phyloP scores from a whole-genome alignment of 1,140 invertebrate genomes.

The Nylanderia fulva region DNA sequence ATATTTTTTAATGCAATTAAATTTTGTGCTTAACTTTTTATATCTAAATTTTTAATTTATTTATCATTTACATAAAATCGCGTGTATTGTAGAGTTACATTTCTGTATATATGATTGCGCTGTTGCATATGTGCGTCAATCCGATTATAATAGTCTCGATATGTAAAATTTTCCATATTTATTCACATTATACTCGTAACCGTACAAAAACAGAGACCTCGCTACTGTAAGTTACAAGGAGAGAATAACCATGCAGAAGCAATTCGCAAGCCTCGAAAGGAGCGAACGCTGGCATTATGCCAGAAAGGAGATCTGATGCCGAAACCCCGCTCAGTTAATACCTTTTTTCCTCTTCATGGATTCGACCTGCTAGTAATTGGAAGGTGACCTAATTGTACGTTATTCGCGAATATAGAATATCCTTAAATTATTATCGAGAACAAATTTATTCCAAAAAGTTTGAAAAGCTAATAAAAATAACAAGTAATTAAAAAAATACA shows the following conservation, averaged over 20 bases:
- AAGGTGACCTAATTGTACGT: constrained; percentile 45
- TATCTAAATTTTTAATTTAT: not conserved
- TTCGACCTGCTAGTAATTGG: constrained; percentile 40
- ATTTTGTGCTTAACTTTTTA: not conserved
- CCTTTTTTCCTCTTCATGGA: constrained; percentile 10
- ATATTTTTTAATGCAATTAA: not conserved
- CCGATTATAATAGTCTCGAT: constrained; percentile 33
- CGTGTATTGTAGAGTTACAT: not conserved
- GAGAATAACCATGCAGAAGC: constrained; percentile 5
- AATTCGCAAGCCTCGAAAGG: constrained; percentile 23
- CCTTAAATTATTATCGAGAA: not conserved
- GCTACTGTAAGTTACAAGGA: constrained; percentile 17
- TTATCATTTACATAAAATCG: not conserved
- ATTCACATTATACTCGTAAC: not conserved
- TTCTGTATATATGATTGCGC: not conserved
- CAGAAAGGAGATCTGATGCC: constrained; percentile 36
- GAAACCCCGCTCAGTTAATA: constrained; percentile 22
- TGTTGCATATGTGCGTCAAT: constrained; percentile 22
- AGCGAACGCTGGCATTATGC: not conserved
- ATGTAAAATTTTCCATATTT: constrained; percentile 18
- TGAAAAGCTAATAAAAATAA: not conserved
- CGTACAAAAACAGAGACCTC: constrained; percentile 6
- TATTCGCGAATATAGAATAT: not conserved
- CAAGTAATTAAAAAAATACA: too few species aligned
- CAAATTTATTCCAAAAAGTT: not conserved